phyloP scores from a whole-genome alignment of 2,113 vertebrate genomes.

The Porphyrio hochstetteri region DNA sequence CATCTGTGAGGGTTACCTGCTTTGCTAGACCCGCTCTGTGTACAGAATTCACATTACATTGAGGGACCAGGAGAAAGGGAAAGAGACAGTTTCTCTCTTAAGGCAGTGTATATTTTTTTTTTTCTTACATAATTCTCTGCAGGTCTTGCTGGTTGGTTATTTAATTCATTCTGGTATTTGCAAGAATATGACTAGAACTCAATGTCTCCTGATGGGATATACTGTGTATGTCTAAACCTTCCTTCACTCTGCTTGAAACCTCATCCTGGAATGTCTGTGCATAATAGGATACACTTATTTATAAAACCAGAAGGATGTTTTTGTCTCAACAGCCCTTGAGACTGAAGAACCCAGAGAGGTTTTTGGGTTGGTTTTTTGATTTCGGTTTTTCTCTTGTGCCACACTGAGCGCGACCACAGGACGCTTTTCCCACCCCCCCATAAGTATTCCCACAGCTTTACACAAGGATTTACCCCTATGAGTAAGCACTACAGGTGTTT shows the following conservation, averaged over 20 bases:
- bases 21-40: not conserved
- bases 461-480: not conserved
- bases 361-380: not conserved
- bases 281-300: constrained; percentile 22
- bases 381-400: not conserved
- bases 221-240: not conserved
- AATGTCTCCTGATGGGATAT: not conserved
- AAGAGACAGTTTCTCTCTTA: not conserved
- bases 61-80: constrained; percentile 43
- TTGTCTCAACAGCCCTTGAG: constrained; percentile 32
- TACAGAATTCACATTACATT: not conserved
- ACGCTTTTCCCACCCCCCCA: not conserved
- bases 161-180: not conserved
- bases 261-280: not conserved
- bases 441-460: not conserved
- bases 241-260: not conserved
- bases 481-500: not conserved
- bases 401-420: not conserved
- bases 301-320: constrained; percentile 3
- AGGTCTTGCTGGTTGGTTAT: not conserved
- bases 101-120: not conserved
- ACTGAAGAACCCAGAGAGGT: not conserved
- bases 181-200: not conserved
- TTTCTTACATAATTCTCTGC: constrained; percentile 1
- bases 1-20: not conserved